Conservation (phyloP, 2,797 vertebrate genomes). For the Catamblyrhynchus diadema region DNA sequence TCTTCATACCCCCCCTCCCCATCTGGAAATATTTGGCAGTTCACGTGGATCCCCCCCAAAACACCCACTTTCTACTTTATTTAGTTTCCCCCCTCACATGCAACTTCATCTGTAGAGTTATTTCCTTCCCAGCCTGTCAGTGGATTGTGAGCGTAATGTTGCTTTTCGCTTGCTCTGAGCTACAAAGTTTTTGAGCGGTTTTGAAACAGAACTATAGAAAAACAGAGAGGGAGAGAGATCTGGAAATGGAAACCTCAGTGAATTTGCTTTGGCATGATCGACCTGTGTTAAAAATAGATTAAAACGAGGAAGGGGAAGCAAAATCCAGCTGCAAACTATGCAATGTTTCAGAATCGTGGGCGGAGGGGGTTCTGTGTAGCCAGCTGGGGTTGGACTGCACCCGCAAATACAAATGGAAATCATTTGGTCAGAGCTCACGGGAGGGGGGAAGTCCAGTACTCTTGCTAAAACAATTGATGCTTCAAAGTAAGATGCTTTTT, state of each 20-base stretch:
- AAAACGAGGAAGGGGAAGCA: not conserved
- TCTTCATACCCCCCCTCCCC: not conserved
- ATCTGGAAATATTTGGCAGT: not conserved
- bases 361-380: not conserved
- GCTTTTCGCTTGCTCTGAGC: not conserved
- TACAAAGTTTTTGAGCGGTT: not conserved
- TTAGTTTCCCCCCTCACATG: not conserved
- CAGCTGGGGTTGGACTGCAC: not conserved
- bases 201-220: not conserved
- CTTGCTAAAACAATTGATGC: not conserved
- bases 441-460: not conserved
- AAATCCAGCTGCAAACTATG: constrained; percentile 18
- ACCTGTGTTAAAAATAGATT: not conserved
- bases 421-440: not conserved
- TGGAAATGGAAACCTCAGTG: not conserved
- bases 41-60: not conserved
- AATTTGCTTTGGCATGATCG: not conserved
- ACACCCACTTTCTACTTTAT: not conserved
- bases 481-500: not conserved
- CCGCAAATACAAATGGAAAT: not conserved
- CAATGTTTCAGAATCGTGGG: not conserved
- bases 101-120: constrained; percentile 1
- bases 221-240: not conserved
- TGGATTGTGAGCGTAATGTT: not conserved
- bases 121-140: constrained; percentile 19